A percentile compares a stretch with the other conserved stretches of the same genome.
Conservation (phyloP, 1,140 invertebrate genomes). For the Semibalanus balanoides region DNA sequence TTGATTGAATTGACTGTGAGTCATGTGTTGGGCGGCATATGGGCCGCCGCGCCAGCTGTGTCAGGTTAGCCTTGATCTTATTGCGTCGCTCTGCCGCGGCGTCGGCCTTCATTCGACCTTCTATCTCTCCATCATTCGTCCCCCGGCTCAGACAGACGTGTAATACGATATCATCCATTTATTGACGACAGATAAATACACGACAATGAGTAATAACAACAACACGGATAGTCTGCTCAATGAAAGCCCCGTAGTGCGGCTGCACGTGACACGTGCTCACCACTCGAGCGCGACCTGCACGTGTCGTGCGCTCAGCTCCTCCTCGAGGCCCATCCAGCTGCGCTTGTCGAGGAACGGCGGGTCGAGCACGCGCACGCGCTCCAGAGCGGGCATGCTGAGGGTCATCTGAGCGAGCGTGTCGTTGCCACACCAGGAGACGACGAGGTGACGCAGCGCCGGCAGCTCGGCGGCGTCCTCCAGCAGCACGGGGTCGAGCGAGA, state of each 20-base stretch:
- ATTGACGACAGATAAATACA: background rate
- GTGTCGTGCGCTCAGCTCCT: background rate
- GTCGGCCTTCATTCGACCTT: too few species aligned
- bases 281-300: background rate
- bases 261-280: background rate
- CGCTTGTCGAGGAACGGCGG: background rate
- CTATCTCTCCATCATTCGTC: too few species aligned
- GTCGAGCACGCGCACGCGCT: background rate
- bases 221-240: background rate
- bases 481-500: background rate
- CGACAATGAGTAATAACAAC: background rate
- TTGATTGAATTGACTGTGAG: too few species aligned
- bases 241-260: background rate
- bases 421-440: background rate
- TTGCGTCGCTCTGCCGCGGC: too few species aligned
- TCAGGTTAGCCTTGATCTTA: too few species aligned
- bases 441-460: background rate
- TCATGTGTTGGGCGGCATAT: too few species aligned
- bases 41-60: too few species aligned
- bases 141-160: too few species aligned
- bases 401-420: background rate
- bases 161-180: background rate
- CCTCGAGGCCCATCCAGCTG: background rate
- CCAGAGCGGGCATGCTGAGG: background rate
- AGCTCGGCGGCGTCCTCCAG: background rate